phyloP scores from a whole-genome alignment of 2,888 invertebrate genomes.

The Pheosia tremula region DNA sequence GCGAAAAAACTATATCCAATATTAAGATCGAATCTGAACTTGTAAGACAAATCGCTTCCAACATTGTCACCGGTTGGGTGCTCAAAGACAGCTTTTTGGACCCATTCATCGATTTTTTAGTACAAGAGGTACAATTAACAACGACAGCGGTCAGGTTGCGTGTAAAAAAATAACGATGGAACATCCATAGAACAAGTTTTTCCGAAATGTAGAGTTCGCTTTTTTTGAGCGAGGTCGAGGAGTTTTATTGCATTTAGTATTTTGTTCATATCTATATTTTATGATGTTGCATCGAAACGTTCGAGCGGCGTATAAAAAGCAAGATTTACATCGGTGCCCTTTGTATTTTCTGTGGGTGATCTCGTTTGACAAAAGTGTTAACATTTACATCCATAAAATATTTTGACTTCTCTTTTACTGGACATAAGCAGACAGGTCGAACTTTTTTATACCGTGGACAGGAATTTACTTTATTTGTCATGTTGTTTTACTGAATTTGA shows the following conservation, averaged over 20 bases:
- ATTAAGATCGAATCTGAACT: constrained; percentile 71
- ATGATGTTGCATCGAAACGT: constrained; percentile 58
- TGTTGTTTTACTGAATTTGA: too few relatives aligned
- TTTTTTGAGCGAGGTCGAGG: constrained; percentile 53
- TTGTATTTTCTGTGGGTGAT: constrained; percentile 74
- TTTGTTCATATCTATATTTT: constrained; percentile 80
- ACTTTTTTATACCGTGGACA: constrained; percentile 36
- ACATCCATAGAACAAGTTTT: constrained; percentile 56
- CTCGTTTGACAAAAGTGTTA: constrained; percentile 80
- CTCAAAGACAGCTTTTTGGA: constrained; percentile 54
- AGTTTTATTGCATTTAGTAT: constrained; percentile 74
- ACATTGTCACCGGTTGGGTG: constrained; percentile 76
- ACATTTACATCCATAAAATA: constrained; percentile 80
- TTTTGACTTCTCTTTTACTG: constrained; percentile 80
- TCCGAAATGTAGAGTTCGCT: constrained; percentile 54
- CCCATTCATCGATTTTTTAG: constrained; percentile 78
- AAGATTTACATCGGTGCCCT: constrained; percentile 74
- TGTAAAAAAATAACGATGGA: constrained; percentile 63
- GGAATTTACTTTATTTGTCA: constrained; percentile 27
- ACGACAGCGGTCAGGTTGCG: constrained; percentile 78
- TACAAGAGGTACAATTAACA: constrained; percentile 69
- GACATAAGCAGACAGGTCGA: constrained; percentile 55
- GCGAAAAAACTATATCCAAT: constrained; percentile 70
- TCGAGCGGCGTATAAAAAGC: constrained; percentile 66
- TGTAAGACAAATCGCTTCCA: constrained; percentile 78